These are phyloP conservation scores for Alsophila aescularia DNA, from an alignment of 2,888 invertebrate genomes.

Conservation along the genomic window DNA sequence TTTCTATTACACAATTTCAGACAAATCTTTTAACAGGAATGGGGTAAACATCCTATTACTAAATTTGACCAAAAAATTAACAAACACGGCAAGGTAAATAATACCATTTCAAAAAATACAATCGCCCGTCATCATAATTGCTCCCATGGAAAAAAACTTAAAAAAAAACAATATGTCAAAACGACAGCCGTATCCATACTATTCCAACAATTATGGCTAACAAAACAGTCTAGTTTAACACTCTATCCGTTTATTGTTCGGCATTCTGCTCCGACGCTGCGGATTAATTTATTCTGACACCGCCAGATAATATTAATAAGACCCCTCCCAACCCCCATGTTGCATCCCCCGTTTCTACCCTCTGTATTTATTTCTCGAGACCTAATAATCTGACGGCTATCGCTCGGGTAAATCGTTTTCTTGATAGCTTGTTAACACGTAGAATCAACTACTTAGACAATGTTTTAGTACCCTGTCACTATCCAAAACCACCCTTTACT, in stretches of 20 bases:
- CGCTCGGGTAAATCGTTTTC: constrained; percentile 64
- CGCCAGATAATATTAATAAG: constrained; percentile 52
- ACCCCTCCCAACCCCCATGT: constrained; percentile 9
- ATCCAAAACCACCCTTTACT: background rate
- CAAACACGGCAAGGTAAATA: no score
- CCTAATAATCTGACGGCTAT: constrained; percentile 57
- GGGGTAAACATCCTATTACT: no score
- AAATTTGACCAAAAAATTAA: no score
- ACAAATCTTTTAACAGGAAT: no score
- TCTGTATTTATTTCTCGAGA: constrained; percentile 44
- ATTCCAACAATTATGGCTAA: constrained; percentile 41
- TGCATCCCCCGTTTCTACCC: constrained; percentile 12
- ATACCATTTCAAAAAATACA: no score
- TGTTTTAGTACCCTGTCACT: constrained; percentile 1
- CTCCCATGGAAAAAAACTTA: no score
- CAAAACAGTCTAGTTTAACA: constrained; percentile 56
- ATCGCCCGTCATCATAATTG: no score
- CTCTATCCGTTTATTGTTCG: constrained; percentile 62
- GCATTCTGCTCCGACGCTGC: constrained; percentile 52
- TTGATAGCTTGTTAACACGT: constrained; percentile 66
- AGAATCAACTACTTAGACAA: constrained; percentile 13
- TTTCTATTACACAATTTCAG: no score
- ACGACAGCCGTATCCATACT: constrained; percentile 44
- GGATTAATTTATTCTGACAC: constrained; percentile 69
- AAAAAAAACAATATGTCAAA: no score